phyloP scores from a whole-genome alignment of 2,888 invertebrate genomes.

The Clanis bilineata region DNA sequence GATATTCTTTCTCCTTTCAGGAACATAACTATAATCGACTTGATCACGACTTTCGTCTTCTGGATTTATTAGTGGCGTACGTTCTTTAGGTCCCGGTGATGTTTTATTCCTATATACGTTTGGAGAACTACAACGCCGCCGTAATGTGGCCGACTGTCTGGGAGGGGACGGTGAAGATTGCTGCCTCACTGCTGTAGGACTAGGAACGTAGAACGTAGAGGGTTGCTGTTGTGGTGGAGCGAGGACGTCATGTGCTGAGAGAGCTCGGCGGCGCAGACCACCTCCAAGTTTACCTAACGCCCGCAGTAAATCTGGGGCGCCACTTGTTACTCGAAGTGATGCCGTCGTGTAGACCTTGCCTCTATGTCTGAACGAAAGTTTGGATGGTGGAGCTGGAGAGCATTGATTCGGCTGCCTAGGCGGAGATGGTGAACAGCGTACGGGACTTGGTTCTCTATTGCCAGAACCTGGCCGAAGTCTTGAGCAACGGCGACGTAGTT shows the following conservation, averaged over 20 bases:
- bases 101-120: constrained; percentile 67
- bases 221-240: constrained; percentile 79
- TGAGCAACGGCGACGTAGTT: constrained; percentile 86
- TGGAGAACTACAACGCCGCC: constrained; percentile 73
- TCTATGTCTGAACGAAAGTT: constrained; percentile 74
- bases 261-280: constrained; percentile 84
- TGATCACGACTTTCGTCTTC: constrained; percentile 72
- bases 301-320: constrained; percentile 85
- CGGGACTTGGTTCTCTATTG: constrained; percentile 78
- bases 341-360: constrained; percentile 79
- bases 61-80: constrained; percentile 58
- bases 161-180: constrained; percentile 69
- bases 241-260: constrained; percentile 87
- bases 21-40: constrained; percentile 61
- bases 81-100: constrained; percentile 52
- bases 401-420: constrained; percentile 75
- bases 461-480: constrained; percentile 85
- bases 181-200: constrained; percentile 76
- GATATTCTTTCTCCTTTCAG: constrained; percentile 59
- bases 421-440: constrained; percentile 82
- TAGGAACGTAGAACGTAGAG: constrained; percentile 88
- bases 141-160: constrained; percentile 60
- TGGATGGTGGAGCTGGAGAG: constrained; percentile 72
- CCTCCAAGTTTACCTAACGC: constrained; percentile 88
- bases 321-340: constrained; percentile 75